Evolutionary conservation across 2,797 vertebrate species (phyloP), one percentile per base, ranked within the genome.

Genomic region (Gambelia wislizenii): DNA sequence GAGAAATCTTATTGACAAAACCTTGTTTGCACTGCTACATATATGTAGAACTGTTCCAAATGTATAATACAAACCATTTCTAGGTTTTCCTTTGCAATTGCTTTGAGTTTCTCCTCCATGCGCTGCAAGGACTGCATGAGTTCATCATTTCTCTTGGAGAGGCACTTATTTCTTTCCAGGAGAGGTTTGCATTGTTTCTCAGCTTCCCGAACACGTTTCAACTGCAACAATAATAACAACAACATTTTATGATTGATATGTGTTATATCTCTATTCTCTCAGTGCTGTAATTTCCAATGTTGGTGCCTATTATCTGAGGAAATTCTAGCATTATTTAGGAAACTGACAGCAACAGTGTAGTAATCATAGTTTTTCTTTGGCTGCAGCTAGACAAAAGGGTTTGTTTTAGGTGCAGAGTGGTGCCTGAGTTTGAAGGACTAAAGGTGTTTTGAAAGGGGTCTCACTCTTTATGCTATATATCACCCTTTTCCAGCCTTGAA

Each of bases 141-240:
- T 64, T 99, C 99, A 47, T 99, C 99, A 0, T 99, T 99, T 97
- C 98, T 98, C 97, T 98, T 99, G 61, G 95, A 97, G 94, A 99
- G 96, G 95, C 99, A 97, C 97, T 98, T 99, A 97, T 99, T 99
- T 97, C 98, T 99, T 92, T 99, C 99, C 97, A 99, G 97, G 95
- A 99, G 96, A 74, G 99, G 99, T 95, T 99, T 99, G 94, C 98
- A 99, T 93, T 99, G 99, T 91, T 99, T 99, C 96, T 99, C 99
- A 33, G 98, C 96, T 97, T 99, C 99, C 91, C 99, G 97, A 44
- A 98, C 98, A 59, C 99, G 98, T 95, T 99, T 99, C 93, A 99
- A 91, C 99, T 99, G 95, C 27, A 94, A 92, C 93, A 78, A 91
- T 30, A 78, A 91, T 30, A 92, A 91, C 0, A 91, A 88, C 74